Percentiles rank a stretch among this genome's conserved stretches.
phyloP scores from a whole-genome alignment of 2,113 vertebrate species.

The Dascyllus trimaculatus region DNA sequence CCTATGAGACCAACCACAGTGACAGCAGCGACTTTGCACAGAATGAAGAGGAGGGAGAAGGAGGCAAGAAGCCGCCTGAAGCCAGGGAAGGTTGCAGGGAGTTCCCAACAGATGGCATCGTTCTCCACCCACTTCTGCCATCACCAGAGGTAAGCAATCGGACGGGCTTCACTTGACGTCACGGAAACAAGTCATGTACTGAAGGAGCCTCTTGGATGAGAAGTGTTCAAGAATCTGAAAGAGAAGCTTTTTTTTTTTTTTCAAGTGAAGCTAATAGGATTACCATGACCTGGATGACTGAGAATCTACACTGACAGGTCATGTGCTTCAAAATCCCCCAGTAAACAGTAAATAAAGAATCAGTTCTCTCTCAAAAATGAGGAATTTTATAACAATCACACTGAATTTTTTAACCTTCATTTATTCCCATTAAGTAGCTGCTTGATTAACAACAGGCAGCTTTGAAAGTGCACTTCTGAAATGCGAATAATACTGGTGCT shows the following conservation, averaged over 20 bases:
- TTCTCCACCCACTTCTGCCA: slow-evolving; percentile 77
- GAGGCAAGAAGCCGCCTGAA: slow-evolving; percentile 79
- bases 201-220: no score
- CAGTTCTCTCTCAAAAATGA: no score
- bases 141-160: slow-evolving; percentile 76
- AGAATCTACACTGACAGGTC: no score
- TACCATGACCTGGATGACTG: no score
- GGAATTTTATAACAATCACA: no score
- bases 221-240: no score
- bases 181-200: neutral
- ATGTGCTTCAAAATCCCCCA: no score
- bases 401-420: no score
- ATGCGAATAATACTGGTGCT: neutral
- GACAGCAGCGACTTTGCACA: slow-evolving; percentile 95
- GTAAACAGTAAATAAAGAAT: neutral
- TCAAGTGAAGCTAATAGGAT: no score
- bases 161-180: neutral
- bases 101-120: slow-evolving; percentile 80
- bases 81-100: slow-evolving; percentile 65
- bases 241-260: no score
- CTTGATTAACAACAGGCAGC: neutral
- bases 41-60: slow-evolving; percentile 91
- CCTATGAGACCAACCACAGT: slow-evolving; percentile 95
- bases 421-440: neutral
- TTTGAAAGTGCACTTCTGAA: no score